Evolutionary conservation across 2,797 vertebrate genomes (phyloP).

Genomic region (Paratrypauchen microcephalus): DNA sequence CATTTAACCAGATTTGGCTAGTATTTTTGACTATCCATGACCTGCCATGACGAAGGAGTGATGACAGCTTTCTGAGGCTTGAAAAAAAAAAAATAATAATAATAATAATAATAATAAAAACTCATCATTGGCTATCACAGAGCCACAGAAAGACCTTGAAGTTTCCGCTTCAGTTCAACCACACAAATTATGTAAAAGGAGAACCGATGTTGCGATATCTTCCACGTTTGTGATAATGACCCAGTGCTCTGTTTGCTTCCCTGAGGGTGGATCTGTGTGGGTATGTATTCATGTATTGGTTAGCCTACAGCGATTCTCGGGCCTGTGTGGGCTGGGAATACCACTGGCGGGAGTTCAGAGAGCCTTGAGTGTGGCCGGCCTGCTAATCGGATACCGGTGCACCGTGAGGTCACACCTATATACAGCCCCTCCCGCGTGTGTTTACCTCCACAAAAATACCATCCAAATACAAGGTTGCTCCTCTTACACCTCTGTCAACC

Average conservation of each 20-base stretch:
- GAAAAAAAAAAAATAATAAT: too few species aligned
- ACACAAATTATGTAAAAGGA: slow-evolving; percentile 54
- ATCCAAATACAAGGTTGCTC: slow-evolving; percentile 13
- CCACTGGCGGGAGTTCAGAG: slow-evolving; percentile 67
- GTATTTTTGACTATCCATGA: too few species aligned
- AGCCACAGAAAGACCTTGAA: slow-evolving; percentile 10
- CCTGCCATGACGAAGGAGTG: neutral
- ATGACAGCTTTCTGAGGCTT: slow-evolving; percentile 28
- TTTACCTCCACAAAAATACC: slow-evolving; percentile 10
- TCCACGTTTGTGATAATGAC: slow-evolving; percentile 62
- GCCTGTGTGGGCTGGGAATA: slow-evolving; percentile 66
- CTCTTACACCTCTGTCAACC: slow-evolving; percentile 33
- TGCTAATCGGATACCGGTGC: slow-evolving; percentile 56
- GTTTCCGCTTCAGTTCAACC: slow-evolving; percentile 24
- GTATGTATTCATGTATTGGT: slow-evolving; percentile 48
- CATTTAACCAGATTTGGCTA: too few species aligned
- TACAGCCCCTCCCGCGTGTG: slow-evolving; percentile 13
- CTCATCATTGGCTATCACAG: neutral
- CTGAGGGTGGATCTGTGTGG: slow-evolving; percentile 40
- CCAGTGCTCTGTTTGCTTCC: slow-evolving; percentile 58
- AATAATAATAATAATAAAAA: neutral
- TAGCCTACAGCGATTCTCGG: slow-evolving; percentile 61
- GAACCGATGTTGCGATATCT: slow-evolving; percentile 39
- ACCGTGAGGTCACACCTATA: slow-evolving; percentile 43
- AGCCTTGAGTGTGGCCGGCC: slow-evolving; percentile 55